A percentile compares a stretch with the other conserved stretches of the same genome.
Evolutionary conservation across 1,140 invertebrate genomes (phyloP).

Genomic region (Leptinotarsa defecta): DNA sequence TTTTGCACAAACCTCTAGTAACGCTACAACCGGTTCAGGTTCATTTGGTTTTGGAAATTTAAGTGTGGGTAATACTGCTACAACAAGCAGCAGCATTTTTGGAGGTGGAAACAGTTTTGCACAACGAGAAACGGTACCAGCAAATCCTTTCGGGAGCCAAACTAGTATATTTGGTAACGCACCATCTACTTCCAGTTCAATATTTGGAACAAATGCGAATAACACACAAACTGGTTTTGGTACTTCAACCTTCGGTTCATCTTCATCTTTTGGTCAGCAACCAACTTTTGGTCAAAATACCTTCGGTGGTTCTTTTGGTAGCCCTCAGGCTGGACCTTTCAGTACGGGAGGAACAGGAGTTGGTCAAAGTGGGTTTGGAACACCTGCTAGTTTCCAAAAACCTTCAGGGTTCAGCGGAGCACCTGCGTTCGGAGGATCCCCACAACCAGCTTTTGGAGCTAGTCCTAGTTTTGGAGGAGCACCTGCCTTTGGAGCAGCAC

Average conservation of each 20-base stretch:
- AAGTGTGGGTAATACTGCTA: constrained; percentile 37
- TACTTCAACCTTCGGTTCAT: constrained; percentile 18
- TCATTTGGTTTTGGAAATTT: constrained; percentile 44
- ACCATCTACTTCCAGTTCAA: constrained; percentile 30
- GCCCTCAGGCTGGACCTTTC: constrained; percentile 43
- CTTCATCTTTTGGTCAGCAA: constrained; percentile 41
- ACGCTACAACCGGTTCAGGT: constrained; percentile 7
- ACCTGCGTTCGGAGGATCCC: constrained; percentile 57
- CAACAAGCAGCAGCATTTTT: constrained; percentile 30
- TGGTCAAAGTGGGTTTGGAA: constrained; percentile 53
- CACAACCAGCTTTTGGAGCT: constrained; percentile 56
- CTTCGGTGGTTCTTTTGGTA: constrained; percentile 43
- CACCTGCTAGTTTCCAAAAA: constrained; percentile 44
- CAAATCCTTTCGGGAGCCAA: constrained; percentile 24
- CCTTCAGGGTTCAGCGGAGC: constrained; percentile 56
- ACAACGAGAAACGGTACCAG: neutral
- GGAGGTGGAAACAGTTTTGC: neutral
- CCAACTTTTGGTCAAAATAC: constrained; percentile 39
- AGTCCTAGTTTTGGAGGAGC: constrained; percentile 60
- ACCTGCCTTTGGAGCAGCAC: constrained; percentile 60
- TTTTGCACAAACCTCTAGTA: constrained; percentile 28
- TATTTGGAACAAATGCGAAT: constrained; percentile 32
- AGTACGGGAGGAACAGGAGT: constrained; percentile 48
- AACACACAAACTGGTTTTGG: constrained; percentile 21
- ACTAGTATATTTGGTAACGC: constrained; percentile 6